A percentile compares a stretch with the other conserved stretches of the same genome.
Evolutionary conservation across 2,113 vertebrate genomes (phyloP).

Genomic region (Charina bottae): DNA sequence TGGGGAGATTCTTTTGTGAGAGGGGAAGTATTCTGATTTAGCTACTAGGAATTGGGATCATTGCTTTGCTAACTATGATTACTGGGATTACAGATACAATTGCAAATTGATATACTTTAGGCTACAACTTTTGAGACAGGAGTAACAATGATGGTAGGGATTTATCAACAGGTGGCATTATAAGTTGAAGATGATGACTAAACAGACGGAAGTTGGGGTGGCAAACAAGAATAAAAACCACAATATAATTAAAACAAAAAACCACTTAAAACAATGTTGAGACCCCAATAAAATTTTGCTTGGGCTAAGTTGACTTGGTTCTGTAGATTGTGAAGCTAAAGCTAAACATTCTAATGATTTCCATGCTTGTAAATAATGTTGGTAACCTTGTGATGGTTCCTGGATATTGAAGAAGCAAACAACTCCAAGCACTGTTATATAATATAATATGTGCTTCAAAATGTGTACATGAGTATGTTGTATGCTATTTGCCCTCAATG

Average conservation of each 20-base stretch:
- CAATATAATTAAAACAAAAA: neutral
- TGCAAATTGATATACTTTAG: neutral
- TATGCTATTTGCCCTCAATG: neutral
- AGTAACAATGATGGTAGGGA: neutral
- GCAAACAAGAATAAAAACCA: neutral
- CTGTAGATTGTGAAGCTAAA: neutral
- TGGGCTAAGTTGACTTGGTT: no score
- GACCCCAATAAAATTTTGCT: neutral
- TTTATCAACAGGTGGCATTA: neutral
- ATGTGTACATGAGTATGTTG: neutral
- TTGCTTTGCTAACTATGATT: neutral
- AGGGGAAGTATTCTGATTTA: neutral
- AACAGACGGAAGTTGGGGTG: neutral
- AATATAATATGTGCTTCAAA: neutral
- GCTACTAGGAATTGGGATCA: neutral
- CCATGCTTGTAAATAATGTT: neutral
- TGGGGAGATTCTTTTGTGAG: neutral
- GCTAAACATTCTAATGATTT: neutral
- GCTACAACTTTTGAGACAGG: neutral
- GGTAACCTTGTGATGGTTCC: constrained; percentile 28
- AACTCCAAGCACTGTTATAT: neutral
- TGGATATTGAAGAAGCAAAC: neutral
- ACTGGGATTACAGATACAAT: neutral
- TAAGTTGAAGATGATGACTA: neutral
- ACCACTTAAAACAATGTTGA: neutral